Conservation (phyloP, 2,113 vertebrate genomes). For the Mirza zaza region DNA sequence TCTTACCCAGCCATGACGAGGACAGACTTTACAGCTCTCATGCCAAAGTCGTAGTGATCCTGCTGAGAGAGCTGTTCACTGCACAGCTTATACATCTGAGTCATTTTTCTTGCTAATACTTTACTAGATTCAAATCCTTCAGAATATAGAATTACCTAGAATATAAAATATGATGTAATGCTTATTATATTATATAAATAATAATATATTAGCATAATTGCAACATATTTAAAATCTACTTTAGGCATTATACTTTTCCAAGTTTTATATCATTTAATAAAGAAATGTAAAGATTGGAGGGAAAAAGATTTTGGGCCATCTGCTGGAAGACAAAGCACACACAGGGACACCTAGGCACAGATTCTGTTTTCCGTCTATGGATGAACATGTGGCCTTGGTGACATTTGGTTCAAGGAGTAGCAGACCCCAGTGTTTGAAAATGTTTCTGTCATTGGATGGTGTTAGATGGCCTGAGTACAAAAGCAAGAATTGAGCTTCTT, state of each 20-base stretch:
- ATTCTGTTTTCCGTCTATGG: background rate
- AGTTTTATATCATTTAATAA: background rate
- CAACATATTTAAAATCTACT: background rate
- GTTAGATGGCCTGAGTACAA: background rate
- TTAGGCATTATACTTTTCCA: background rate
- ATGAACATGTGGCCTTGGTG: background rate
- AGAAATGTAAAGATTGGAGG: background rate
- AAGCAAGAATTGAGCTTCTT: background rate
- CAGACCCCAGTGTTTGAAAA: background rate
- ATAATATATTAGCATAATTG: background rate
- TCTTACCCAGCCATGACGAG: slow-evolving; percentile 92
- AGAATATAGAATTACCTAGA: slow-evolving; percentile 90
- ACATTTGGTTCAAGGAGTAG: background rate
- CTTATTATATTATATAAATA: background rate
- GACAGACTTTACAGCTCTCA: slow-evolving; percentile 92
- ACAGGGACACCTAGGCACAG: background rate
- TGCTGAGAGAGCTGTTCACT: slow-evolving; percentile 92
- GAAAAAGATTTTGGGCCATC: background rate
- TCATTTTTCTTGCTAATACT: slow-evolving; percentile 90
- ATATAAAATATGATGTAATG: background rate
- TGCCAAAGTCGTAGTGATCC: slow-evolving; percentile 92
- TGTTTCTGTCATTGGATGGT: background rate
- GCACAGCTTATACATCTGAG: slow-evolving; percentile 92
- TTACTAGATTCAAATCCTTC: slow-evolving; percentile 93
- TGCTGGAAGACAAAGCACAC: background rate